A percentile compares a stretch with the other conserved stretches of the same genome.
phyloP scores from a whole-genome alignment of 2,888 invertebrate genomes.

The Ariolimax columbianus region DNA sequence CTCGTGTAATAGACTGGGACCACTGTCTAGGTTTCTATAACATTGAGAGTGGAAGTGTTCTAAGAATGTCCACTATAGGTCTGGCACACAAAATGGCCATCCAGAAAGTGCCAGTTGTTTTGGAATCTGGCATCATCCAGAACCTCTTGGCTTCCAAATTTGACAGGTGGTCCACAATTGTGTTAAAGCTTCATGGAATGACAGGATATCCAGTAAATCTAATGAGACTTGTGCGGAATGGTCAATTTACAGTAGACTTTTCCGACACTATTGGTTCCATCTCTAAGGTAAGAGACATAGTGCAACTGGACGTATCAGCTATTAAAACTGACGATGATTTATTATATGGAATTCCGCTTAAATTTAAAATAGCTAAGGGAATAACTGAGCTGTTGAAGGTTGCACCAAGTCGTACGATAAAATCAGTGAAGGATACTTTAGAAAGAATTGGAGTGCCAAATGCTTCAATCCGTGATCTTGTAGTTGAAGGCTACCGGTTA shows the following conservation, averaged over 20 bases:
- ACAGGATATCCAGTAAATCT: conserved; percentile 69
- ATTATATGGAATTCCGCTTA: conserved; percentile 65
- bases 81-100: conserved; percentile 63
- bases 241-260: conserved; percentile 60
- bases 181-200: conserved; percentile 70
- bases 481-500: conserved; percentile 60
- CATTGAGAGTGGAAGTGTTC: conserved; percentile 61
- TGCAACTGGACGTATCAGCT: conserved; percentile 63
- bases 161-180: conserved; percentile 72
- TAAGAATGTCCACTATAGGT: conserved; percentile 67
- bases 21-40: conserved; percentile 64
- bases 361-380: conserved; percentile 64
- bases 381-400: conserved; percentile 67
- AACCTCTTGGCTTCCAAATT: conserved; percentile 59
- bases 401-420: conserved; percentile 63
- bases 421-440: conserved; percentile 64
- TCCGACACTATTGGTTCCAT: conserved; percentile 62
- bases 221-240: conserved; percentile 61
- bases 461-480: conserved; percentile 65
- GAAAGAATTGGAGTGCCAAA: conserved; percentile 69
- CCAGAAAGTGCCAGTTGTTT: conserved; percentile 60
- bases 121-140: conserved; percentile 30
- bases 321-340: conserved; percentile 62
- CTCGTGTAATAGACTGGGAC: conserved; percentile 62
- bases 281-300: conserved; percentile 49